A percentile compares a stretch with the other conserved stretches of the same genome.
Evolutionary conservation across 1,140 invertebrate species (phyloP).

Genomic region (Meloidogyne floridensis): DNA sequence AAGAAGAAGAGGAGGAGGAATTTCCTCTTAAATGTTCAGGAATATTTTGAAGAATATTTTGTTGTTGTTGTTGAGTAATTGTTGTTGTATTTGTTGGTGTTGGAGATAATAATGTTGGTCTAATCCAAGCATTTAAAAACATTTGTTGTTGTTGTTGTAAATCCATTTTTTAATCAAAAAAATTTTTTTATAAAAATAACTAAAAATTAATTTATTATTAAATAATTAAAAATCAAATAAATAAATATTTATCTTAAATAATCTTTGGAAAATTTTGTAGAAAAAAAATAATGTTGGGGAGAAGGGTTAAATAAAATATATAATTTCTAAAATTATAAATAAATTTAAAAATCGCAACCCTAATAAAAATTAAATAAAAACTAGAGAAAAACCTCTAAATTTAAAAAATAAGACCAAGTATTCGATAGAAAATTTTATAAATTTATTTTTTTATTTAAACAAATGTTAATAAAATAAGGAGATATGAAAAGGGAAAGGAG

Average conservation of each 20-base stretch:
- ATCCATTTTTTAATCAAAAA: constrained; percentile 12
- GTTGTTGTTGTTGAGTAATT: background rate
- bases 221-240: constrained; percentile 6
- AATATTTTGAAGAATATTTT: background rate
- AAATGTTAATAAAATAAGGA: no score
- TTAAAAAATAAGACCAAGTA: no score
- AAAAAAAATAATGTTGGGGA: no score
- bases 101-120: background rate
- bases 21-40: background rate
- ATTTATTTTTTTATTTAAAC: no score
- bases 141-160: constrained; percentile 25
- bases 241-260: no score
- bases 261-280: no score
- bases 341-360: no score
- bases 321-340: no score
- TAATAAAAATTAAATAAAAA: no score
- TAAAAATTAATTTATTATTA: background rate
- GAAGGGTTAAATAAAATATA: no score
- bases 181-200: background rate
- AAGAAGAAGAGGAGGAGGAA: background rate
- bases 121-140: constrained; percentile 1
- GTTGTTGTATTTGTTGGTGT: background rate
- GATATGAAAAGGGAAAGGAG: background rate
- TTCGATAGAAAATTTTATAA: no score
- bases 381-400: no score